Base-by-base conservation (phyloP, 2,113 vertebrate species). In the Siniperca knerii region DNA sequence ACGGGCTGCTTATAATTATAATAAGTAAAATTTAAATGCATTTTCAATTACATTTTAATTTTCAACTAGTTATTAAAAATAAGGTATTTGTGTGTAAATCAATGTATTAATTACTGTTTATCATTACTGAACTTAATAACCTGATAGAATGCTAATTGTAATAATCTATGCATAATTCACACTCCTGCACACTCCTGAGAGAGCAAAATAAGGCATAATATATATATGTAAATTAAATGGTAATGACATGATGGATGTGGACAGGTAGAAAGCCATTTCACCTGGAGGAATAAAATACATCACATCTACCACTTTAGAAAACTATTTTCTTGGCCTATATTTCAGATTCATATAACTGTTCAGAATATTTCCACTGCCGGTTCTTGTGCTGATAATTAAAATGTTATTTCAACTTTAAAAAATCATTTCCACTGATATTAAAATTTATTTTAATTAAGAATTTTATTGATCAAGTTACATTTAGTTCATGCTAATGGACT, bases 401-500 rank as follows among this genome's bases (percentile, higher is more conserved):
- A 78, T 77, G 6, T 65, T 62, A 55, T 33, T 66, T 72, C 23
- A 62, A 66, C 18, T 73, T 6, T 11, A 37, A 0, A 44, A 42
- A 77, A 55, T 70, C 2, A 8, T 52, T 67, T 75, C n/a, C n/a
- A 60, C 21, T 58, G 48, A 71, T 48, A 48, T 1, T 75, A 21
- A 8, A 86, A 74, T 76, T 73, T 7, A 13, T 25, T 4, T 18
- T 18, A 33, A 65, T 89, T 21, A 50, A 74, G 57, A 58, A 6
- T 69, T 40, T 84, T 71, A 25, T 64, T 70, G 62, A 75, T 40
- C 40, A 81, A 71, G 71, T 33, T 55, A 85, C 67, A 77, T 80
- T 77, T 25, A 20, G 33, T 86, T 84, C n/a, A 42, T n/a, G 23
- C 23, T 82, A 87, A 87, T 82, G 67, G 58, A n/a, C 60, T 83